Percentiles rank a stretch among this genome's conserved stretches.
These are phyloP conservation scores for Xylocampa areola DNA, from an alignment of 2,888 invertebrate genomes.

Conservation along the genomic window DNA sequence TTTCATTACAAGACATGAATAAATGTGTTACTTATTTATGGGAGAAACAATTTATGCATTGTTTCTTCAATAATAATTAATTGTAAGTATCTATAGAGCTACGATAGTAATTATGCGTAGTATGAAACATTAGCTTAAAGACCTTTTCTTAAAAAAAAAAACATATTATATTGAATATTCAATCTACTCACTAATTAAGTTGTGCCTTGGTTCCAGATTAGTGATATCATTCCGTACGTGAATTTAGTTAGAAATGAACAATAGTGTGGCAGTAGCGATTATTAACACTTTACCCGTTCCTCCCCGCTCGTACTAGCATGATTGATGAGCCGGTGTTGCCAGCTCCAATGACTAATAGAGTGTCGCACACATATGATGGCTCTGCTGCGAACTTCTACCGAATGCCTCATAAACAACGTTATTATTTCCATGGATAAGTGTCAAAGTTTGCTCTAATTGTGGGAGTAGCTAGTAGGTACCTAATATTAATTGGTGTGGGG, in stretches of 20 bases:
- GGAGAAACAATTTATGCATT: no score
- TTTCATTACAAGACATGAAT: no score
- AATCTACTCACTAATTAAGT: no score
- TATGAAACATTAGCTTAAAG: no score
- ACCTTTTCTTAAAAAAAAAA: no score
- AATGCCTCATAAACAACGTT: constrained; percentile 51
- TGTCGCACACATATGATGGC: constrained; percentile 81
- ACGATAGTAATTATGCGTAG: no score
- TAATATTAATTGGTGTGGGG: constrained; percentile 41
- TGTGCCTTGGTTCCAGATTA: constrained; percentile 22
- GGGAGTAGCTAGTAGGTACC: no score
- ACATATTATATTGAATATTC: no score
- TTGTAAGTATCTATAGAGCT: no score
- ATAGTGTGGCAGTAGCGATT: constrained; percentile 80
- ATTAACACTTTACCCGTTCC: constrained; percentile 83
- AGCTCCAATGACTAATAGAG: constrained; percentile 82
- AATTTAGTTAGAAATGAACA: constrained; percentile 76
- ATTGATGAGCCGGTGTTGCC: constrained; percentile 77
- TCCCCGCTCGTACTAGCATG: constrained; percentile 68
- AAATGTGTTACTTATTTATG: no score
- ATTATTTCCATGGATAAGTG: constrained; percentile 57
- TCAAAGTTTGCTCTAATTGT: constrained; percentile 54
- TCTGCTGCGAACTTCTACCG: constrained; percentile 65
- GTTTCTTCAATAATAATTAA: no score
- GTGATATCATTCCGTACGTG: constrained; percentile 51